These are phyloP conservation scores for Eupithecia inturbata DNA, from an alignment of 2,888 invertebrate genomes.

Conservation along the genomic window DNA sequence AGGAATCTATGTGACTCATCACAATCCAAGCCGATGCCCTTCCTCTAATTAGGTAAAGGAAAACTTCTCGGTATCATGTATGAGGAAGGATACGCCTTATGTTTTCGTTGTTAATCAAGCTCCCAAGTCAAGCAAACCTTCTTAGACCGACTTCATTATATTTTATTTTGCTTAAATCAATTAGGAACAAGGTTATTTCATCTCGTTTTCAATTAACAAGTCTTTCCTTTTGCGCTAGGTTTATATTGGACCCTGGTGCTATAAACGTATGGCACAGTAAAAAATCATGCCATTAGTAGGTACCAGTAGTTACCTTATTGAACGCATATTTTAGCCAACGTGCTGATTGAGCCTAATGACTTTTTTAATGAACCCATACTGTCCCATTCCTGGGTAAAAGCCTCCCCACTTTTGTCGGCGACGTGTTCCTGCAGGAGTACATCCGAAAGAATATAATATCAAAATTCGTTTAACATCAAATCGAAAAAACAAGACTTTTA, in stretches of 20 bases:
- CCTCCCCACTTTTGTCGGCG: neutral
- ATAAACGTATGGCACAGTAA: constrained; percentile 45
- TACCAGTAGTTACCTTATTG: neutral
- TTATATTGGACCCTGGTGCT: constrained; percentile 53
- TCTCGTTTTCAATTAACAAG: constrained; percentile 20
- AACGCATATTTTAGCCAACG: neutral
- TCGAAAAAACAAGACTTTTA: too few relatives aligned
- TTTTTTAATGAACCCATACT: neutral
- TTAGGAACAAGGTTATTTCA: constrained; percentile 46
- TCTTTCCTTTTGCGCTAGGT: constrained; percentile 17
- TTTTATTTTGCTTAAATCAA: constrained; percentile 58
- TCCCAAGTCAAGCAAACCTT: constrained; percentile 45
- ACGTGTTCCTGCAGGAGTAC: too few relatives aligned
- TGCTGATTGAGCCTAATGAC: neutral
- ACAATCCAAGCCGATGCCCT: neutral
- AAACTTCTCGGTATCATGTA: constrained; percentile 40
- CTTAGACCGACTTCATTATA: constrained; percentile 51
- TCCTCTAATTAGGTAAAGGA: neutral
- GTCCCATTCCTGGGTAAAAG: too few relatives aligned
- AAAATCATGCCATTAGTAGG: neutral
- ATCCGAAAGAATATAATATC: too few relatives aligned
- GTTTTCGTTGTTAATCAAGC: constrained; percentile 63
- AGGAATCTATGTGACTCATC: too few relatives aligned
- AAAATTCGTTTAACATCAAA: too few relatives aligned
- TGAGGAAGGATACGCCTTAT: constrained; percentile 51